Percentiles rank a stretch among this genome's conserved stretches.
These are phyloP conservation scores for Ariopsis seemanni DNA, from an alignment of 2,113 vertebrate species.

Conservation along the genomic window DNA sequence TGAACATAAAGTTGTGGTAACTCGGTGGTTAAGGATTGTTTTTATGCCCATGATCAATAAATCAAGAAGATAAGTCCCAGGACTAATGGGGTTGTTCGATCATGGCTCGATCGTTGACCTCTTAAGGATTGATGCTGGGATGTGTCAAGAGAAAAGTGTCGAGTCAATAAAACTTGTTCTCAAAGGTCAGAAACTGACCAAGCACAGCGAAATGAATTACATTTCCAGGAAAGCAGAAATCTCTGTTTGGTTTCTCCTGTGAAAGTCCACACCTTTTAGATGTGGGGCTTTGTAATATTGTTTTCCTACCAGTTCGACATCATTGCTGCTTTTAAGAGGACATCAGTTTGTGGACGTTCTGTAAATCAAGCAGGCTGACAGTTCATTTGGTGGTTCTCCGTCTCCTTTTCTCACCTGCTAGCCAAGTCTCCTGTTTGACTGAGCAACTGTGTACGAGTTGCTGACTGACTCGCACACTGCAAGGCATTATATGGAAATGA, in stretches of 20 bases:
- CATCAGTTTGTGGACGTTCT: background rate
- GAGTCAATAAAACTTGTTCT: background rate
- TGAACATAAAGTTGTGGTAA: background rate
- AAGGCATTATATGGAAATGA: background rate
- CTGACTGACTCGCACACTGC: background rate
- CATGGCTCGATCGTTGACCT: background rate
- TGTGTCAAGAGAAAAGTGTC: background rate
- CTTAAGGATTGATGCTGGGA: background rate
- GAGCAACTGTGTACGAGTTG: background rate
- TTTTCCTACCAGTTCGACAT: background rate
- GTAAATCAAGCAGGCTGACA: background rate
- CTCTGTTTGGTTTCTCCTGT: background rate
- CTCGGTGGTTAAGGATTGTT: background rate
- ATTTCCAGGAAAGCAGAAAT: slow-evolving; percentile 4
- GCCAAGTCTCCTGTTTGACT: no score
- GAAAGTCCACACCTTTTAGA: background rate
- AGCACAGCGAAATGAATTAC: background rate
- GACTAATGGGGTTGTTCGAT: background rate
- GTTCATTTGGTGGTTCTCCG: background rate
- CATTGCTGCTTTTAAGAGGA: background rate
- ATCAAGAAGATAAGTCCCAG: background rate
- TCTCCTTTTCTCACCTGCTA: no score
- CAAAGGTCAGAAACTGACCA: slow-evolving; percentile 7
- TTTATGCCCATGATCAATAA: background rate
- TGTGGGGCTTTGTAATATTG: background rate